These are phyloP conservation scores for Muraenolepis orangiensis DNA, from an alignment of 2,797 vertebrate genomes.

Conservation along the genomic window DNA sequence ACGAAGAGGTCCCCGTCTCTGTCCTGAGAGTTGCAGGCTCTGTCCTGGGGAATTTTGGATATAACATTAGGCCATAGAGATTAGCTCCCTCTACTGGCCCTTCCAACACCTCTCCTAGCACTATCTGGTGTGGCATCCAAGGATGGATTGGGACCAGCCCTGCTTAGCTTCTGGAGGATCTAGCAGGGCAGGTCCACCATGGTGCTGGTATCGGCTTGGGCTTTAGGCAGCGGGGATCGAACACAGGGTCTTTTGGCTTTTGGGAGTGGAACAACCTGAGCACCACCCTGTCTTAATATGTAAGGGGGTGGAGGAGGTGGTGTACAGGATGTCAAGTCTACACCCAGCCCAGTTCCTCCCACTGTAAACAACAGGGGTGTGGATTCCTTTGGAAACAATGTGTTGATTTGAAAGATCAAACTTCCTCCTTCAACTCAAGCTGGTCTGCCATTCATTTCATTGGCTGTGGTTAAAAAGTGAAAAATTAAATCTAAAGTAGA, in stretches of 20 bases:
- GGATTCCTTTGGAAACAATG: constrained; percentile 84
- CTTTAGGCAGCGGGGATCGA: neutral
- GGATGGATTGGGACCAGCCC: neutral
- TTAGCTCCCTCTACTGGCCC: neutral
- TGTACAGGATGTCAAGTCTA: constrained; percentile 52
- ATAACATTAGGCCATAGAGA: neutral
- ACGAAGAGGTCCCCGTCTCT: too few relatives aligned
- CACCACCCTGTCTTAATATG: constrained; percentile 8
- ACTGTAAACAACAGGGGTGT: constrained; percentile 82
- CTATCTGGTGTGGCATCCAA: neutral
- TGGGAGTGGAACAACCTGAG: neutral
- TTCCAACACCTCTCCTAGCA: neutral
- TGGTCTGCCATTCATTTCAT: constrained; percentile 79
- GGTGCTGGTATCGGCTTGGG: neutral
- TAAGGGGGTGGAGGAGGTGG: constrained; percentile 58
- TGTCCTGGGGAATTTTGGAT: too few relatives aligned
- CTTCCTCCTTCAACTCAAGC: constrained; percentile 79
- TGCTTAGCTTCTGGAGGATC: neutral
- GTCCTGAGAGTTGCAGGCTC: too few relatives aligned
- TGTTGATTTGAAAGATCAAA: constrained; percentile 78
- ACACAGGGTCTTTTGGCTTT: neutral
- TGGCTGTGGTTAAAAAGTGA: constrained; percentile 58
- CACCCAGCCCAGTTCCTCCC: constrained; percentile 67
- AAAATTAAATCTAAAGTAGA: constrained; percentile 54
- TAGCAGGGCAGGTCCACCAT: neutral